Conservation (phyloP, 2,113 vertebrate species). For the Psophia crepitans region DNA sequence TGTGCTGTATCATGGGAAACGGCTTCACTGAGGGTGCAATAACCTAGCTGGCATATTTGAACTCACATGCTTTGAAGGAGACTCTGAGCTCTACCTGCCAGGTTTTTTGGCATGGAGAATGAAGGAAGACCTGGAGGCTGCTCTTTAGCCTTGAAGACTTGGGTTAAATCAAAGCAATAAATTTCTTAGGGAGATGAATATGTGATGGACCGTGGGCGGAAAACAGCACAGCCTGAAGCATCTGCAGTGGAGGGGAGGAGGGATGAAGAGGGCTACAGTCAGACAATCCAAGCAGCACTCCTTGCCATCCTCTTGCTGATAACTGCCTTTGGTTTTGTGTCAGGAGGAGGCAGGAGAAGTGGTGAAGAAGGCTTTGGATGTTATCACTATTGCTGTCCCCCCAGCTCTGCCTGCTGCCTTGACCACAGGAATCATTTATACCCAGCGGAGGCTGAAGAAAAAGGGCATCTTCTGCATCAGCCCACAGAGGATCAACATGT, state of each 20-base stretch:
- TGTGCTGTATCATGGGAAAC: neutral
- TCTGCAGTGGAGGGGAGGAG: neutral
- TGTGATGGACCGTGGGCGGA: neutral
- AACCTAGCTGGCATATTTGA: neutral
- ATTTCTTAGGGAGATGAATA: neutral
- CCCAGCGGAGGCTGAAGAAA: constrained; percentile 76
- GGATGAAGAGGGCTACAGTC: neutral
- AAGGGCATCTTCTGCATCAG: constrained; percentile 81
- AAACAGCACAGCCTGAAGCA: neutral
- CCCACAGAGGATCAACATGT: constrained; percentile 80
- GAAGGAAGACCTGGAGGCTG: neutral
- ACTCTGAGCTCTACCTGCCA: neutral
- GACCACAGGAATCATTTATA: constrained; percentile 80
- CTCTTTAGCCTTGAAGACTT: neutral
- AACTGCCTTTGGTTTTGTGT: neutral
- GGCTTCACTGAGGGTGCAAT: neutral
- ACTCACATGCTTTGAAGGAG: neutral
- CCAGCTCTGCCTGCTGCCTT: constrained; percentile 80
- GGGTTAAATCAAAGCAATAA: neutral
- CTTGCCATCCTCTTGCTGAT: neutral
- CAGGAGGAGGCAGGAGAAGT: constrained; percentile 71
- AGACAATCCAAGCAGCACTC: neutral
- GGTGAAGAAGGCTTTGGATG: constrained; percentile 78
- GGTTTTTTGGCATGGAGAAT: neutral
- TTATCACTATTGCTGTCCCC: constrained; percentile 79